Evolutionary conservation across 2,797 vertebrate species (phyloP).

Genomic region (Sternotherus odoratus): DNA sequence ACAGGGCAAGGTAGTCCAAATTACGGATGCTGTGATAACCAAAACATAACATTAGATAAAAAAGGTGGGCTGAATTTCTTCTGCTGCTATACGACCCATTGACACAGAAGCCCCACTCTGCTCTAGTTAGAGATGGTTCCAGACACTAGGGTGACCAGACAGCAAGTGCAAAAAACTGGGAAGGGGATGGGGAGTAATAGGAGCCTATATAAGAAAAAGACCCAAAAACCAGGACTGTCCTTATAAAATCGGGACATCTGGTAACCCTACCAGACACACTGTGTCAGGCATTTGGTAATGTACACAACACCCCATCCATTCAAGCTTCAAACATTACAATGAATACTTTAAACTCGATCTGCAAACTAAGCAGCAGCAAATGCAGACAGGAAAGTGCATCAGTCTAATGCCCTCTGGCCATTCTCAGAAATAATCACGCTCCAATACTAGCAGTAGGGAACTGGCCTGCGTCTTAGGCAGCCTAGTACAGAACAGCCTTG

Average conservation of each 20-base stretch:
- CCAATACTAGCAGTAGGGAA: slow-evolving; percentile 2
- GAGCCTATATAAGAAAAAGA: too few species aligned
- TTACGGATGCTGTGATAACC: neutral
- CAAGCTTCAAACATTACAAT: slow-evolving; percentile 8
- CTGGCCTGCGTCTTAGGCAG: slow-evolving; percentile 30
- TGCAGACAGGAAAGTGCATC: slow-evolving; percentile 18
- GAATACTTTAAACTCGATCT: slow-evolving; percentile 28
- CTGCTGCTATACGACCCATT: neutral
- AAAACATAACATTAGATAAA: neutral
- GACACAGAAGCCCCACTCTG: neutral
- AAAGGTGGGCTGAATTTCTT: neutral
- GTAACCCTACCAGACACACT: neutral
- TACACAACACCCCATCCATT: neutral
- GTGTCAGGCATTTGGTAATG: neutral
- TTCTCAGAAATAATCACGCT: slow-evolving; percentile 13
- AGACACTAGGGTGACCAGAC: too few species aligned
- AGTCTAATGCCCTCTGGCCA: neutral
- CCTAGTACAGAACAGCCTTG: neutral
- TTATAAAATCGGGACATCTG: too few species aligned
- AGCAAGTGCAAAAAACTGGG: too few species aligned
- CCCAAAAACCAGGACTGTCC: too few species aligned
- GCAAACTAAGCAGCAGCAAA: slow-evolving; percentile 33
- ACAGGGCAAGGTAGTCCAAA: neutral
- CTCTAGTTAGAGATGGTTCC: neutral
- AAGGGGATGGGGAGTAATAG: too few species aligned